Conservation (phyloP, 2,797 vertebrate species). For the Octomys mimax region DNA sequence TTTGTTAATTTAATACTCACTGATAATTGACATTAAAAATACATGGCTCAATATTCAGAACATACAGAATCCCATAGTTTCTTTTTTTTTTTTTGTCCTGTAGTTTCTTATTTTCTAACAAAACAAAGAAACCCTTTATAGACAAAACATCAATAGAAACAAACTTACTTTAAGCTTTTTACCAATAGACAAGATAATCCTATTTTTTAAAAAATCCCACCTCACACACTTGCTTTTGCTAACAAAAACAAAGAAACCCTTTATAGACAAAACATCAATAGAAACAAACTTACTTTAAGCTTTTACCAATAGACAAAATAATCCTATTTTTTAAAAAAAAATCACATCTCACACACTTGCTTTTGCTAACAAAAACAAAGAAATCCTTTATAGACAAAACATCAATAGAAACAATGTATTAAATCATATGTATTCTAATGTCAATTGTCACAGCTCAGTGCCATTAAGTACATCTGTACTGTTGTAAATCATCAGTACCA, state of each 20-base stretch:
- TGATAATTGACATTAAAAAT: neutral
- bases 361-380: neutral
- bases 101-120: slow-evolving; percentile 29
- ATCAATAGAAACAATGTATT: no score
- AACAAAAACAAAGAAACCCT: no score
- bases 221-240: neutral
- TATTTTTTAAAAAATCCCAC: neutral
- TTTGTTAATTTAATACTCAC: neutral
- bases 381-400: neutral
- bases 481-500: neutral
- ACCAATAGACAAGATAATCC: slow-evolving; percentile 1
- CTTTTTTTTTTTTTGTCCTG: neutral
- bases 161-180: slow-evolving; percentile 28
- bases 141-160: neutral
- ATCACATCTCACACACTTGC: neutral
- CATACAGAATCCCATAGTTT: neutral
- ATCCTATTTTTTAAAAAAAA: neutral
- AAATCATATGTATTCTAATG: no score
- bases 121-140: neutral
- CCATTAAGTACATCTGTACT: neutral
- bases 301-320: slow-evolving; percentile 22
- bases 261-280: no score
- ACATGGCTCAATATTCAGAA: slow-evolving; percentile 42
- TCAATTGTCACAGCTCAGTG: neutral
- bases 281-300: neutral